phyloP scores from a whole-genome alignment of 1,140 invertebrate genomes.

The Gerris buenoi region DNA sequence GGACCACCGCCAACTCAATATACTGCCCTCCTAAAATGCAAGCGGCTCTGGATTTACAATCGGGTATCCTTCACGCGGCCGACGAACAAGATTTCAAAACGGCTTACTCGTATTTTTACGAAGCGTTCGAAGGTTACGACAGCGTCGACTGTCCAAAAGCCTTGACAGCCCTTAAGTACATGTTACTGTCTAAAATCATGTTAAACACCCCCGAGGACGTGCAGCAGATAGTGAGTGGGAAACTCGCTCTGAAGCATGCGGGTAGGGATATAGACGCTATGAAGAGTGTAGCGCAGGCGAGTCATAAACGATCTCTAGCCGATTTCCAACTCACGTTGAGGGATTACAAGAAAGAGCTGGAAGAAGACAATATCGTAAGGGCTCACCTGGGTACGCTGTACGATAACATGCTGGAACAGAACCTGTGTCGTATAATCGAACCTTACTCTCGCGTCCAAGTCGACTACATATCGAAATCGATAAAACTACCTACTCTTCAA shows the following conservation, averaged over 20 bases:
- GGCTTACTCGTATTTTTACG: conserved; percentile 99
- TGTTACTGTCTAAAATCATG: conserved; percentile 98
- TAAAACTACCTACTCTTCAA: conserved; percentile 72
- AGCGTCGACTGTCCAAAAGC: conserved; percentile 86
- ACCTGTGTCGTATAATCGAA: conserved; percentile 95
- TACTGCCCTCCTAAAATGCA: conserved; percentile 98
- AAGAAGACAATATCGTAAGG: conserved; percentile 90
- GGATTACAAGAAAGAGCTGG: conserved; percentile 74
- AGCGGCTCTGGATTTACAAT: conserved; percentile 90
- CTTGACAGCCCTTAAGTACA: conserved; percentile 89
- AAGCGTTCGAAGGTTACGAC: conserved; percentile 99
- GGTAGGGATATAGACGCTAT: conserved; percentile 94
- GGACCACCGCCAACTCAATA: conserved; percentile 97
- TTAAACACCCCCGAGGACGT: conserved; percentile 92
- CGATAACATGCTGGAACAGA: conserved; percentile 98
- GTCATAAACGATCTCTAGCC: conserved; percentile 86
- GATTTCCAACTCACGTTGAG: conserved; percentile 84
- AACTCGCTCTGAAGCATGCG: conserved; percentile 90
- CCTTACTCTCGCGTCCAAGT: conserved; percentile 96
- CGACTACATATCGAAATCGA: conserved; percentile 53
- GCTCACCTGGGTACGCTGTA: conserved; percentile 93
- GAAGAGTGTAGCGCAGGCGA: conserved; percentile 89
- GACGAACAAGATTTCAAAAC: conserved; percentile 99
- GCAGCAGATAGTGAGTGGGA: conserved; percentile 84
- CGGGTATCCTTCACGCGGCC: conserved; percentile 94